A percentile compares a stretch with the other conserved stretches of the same genome.
Conservation (phyloP, 2,113 vertebrate species). For the Eira barbara region DNA sequence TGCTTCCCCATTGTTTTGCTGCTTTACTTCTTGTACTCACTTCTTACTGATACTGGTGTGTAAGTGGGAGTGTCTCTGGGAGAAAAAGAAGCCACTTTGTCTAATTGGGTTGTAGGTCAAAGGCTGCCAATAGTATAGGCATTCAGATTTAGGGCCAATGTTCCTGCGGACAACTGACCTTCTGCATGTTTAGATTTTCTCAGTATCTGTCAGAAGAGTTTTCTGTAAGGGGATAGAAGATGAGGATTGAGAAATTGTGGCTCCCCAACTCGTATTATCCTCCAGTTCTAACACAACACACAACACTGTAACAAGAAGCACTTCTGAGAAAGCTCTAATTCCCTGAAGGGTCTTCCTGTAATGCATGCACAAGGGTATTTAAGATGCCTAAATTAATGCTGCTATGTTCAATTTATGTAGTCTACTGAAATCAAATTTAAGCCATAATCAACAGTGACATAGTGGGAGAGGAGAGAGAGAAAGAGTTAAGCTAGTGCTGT, state of each 20-base stretch:
- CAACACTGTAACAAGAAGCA: neutral
- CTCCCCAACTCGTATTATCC: neutral
- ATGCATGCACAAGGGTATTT: neutral
- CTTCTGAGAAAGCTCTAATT: neutral
- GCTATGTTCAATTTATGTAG: neutral
- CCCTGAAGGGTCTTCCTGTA: neutral
- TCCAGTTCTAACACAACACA: neutral
- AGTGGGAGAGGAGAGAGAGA: neutral
- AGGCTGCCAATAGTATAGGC: neutral
- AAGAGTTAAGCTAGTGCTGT: slow-evolving; percentile 45
- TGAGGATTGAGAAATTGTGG: neutral
- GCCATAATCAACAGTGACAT: neutral
- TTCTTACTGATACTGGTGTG: neutral
- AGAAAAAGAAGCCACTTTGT: neutral
- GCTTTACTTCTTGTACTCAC: neutral
- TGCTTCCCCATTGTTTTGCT: neutral
- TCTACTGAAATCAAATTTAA: neutral
- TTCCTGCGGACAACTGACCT: neutral
- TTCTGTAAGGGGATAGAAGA: neutral
- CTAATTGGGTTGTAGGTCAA: neutral
- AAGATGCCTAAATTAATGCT: neutral
- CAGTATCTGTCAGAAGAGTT: neutral
- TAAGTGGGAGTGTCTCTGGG: neutral
- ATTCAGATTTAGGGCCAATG: neutral
- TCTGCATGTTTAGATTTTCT: neutral